Percentiles rank a stretch among this genome's conserved stretches.
These are phyloP conservation scores for Palythoa grandiflora DNA, from an alignment of 92 coral and sea anemone species.

Conservation along the genomic window DNA sequence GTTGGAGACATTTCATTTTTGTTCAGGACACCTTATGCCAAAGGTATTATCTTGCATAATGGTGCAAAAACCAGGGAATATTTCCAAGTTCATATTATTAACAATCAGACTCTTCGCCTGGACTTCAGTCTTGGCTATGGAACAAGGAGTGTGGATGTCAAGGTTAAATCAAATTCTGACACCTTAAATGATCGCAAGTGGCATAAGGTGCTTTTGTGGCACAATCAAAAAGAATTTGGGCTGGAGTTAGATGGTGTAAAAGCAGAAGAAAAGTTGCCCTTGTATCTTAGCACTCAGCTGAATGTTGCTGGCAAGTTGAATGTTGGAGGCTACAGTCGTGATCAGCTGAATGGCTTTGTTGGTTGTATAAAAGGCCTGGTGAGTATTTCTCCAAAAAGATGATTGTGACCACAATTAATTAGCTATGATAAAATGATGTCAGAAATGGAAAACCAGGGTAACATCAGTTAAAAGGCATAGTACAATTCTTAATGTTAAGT, in stretches of 20 bases:
- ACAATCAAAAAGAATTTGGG: slow-evolving; percentile 77
- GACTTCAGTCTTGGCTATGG: slow-evolving; percentile 78
- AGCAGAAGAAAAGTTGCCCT: slow-evolving; percentile 40
- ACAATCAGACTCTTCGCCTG: slow-evolving; percentile 66
- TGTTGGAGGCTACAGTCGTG: slow-evolving; percentile 75
- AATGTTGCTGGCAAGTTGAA: slow-evolving; percentile 61
- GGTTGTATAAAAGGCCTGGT: slow-evolving; percentile 91
- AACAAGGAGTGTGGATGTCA: slow-evolving; percentile 30
- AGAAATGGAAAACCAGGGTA: no score
- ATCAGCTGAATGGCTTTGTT: slow-evolving; percentile 75
- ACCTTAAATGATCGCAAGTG: slow-evolving; percentile 69
- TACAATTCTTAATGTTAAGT: no score
- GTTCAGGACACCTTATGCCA: slow-evolving; percentile 81
- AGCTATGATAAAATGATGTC: no score
- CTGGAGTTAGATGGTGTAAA: slow-evolving; percentile 62
- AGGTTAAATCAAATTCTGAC: slow-evolving; percentile 30
- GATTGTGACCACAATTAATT: neutral
- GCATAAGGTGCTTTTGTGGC: slow-evolving; percentile 77
- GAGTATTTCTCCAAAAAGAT: slow-evolving; percentile 8
- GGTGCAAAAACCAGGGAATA: slow-evolving; percentile 70
- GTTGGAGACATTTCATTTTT: slow-evolving; percentile 74
- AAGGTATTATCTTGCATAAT: slow-evolving; percentile 79
- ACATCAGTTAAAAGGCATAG: no score
- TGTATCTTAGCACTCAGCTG: slow-evolving; percentile 69
- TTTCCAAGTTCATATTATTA: slow-evolving; percentile 65